Evolutionary conservation across 2,113 vertebrate genomes (phyloP).

Genomic region (Bettongia penicillata): DNA sequence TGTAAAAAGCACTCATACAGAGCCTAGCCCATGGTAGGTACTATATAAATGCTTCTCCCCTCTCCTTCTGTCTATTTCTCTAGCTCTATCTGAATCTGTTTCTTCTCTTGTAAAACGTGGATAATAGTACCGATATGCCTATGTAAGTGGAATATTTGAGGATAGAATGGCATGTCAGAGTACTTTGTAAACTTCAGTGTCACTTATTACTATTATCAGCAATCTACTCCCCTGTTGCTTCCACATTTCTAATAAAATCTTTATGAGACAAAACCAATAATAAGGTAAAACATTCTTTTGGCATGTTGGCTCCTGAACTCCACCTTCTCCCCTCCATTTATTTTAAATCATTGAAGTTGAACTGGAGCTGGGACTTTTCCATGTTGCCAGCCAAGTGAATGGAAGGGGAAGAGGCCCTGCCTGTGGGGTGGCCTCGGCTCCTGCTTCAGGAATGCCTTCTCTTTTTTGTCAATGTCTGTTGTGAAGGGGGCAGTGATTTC

Average conservation of each 20-base stretch:
- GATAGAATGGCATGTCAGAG: neutral
- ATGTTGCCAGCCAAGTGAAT: slow-evolving; percentile 51
- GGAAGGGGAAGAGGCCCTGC: accelerated
- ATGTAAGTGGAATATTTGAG: neutral
- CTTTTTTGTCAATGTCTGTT: slow-evolving; percentile 55
- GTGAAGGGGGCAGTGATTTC: slow-evolving; percentile 27
- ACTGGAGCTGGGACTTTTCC: slow-evolving; percentile 64
- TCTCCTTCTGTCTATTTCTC: neutral
- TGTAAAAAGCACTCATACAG: neutral
- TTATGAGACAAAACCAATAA: neutral
- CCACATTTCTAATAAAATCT: neutral
- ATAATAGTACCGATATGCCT: neutral
- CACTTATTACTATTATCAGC: neutral
- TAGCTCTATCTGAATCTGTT: neutral
- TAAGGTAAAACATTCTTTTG: neutral
- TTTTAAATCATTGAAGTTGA: neutral
- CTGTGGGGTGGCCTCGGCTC: neutral
- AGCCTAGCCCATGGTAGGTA: neutral
- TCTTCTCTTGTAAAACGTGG: neutral
- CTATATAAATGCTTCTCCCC: neutral
- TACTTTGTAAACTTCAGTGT: neutral
- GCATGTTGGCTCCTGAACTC: neutral
- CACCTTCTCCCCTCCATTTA: neutral
- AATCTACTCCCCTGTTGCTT: neutral
- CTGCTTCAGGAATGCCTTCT: slow-evolving; percentile 16